Conservation (phyloP, 2,113 vertebrate species). For the Pterocles gutturalis region DNA sequence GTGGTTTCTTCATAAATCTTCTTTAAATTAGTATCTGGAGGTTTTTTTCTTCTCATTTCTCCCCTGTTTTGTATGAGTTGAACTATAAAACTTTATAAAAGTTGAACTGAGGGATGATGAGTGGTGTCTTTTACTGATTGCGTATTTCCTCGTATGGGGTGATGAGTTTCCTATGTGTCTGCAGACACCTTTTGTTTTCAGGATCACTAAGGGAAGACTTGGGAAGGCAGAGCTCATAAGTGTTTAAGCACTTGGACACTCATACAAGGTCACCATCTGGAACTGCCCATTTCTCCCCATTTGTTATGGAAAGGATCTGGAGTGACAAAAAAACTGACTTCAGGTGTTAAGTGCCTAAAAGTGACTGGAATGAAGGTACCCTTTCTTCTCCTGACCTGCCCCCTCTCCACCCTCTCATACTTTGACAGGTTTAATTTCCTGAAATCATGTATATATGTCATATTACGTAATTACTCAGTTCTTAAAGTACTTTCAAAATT, state of each 20-base stretch:
- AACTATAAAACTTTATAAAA: neutral
- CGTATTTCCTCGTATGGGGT: neutral
- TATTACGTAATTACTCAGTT: neutral
- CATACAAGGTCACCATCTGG: neutral
- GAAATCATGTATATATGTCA: neutral
- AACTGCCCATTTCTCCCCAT: neutral
- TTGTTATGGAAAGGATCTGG: neutral
- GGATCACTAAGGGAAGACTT: neutral
- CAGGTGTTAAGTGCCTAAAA: neutral
- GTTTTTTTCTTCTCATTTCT: neutral
- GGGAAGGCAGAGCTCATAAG: neutral
- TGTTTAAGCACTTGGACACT: neutral
- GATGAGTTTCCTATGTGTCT: neutral
- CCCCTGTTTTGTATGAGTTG: neutral
- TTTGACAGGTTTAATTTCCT: neutral
- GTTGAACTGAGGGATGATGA: neutral
- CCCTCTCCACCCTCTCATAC: rapidly evolving
- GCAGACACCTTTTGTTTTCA: neutral
- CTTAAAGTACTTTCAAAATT: neutral
- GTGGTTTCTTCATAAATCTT: neutral
- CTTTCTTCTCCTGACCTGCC: neutral
- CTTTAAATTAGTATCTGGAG: neutral
- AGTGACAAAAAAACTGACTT: neutral
- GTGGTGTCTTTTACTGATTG: neutral
- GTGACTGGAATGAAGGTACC: neutral